Percentiles rank a stretch among this genome's conserved stretches.
These are phyloP conservation scores for Butorides virescens DNA, from an alignment of 2,113 vertebrate species.

Conservation along the genomic window DNA sequence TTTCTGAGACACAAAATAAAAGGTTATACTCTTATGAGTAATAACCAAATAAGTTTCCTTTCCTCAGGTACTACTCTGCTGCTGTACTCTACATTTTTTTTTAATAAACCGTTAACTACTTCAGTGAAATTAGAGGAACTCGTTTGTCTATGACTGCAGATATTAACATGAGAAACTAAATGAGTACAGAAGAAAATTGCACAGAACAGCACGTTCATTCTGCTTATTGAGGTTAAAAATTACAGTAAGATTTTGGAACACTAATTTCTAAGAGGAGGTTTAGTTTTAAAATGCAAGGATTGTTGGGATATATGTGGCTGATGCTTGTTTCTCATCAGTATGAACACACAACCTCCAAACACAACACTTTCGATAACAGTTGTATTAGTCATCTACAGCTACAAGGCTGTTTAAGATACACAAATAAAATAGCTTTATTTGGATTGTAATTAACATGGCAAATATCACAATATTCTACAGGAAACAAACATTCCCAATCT, in stretches of 20 bases:
- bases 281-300: not conserved
- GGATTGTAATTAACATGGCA: conserved; percentile 69
- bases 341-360: not conserved
- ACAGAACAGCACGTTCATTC: not conserved
- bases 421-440: conserved; percentile 63
- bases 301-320: not conserved
- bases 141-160: not conserved
- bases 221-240: not conserved
- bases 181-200: not conserved
- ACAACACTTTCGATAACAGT: conserved; percentile 36
- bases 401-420: conserved; percentile 43
- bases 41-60: conserved; percentile 12
- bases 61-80: not conserved
- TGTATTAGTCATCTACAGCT: conserved; percentile 50
- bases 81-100: not conserved
- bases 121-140: not conserved
- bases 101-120: not conserved
- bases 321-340: conserved; percentile 5
- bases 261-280: not conserved
- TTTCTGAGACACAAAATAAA: conserved; percentile 20
- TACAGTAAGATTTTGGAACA: not conserved
- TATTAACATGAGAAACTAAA: not conserved
- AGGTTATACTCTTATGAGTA: not conserved
- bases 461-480: conserved; percentile 53
- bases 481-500: conserved; percentile 54